Conservation (phyloP, 2,888 invertebrate species). For the Eupithecia subfuscata region DNA sequence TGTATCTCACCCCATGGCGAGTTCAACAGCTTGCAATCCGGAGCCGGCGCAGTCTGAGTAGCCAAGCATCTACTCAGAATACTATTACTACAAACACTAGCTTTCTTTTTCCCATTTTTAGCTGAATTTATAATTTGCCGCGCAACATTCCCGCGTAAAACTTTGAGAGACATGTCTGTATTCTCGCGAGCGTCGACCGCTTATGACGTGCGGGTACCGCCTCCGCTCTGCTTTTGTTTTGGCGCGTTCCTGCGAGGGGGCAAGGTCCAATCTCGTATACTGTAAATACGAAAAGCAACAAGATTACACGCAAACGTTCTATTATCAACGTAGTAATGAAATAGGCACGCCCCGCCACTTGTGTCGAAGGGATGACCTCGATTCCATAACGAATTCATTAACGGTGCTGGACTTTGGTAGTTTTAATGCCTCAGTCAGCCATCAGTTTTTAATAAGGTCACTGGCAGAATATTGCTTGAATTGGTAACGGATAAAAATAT, state of each 20-base stretch:
- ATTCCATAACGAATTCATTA: conserved; percentile 25
- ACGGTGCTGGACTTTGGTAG: conserved; percentile 5
- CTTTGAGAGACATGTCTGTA: conserved; percentile 77
- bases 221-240: conserved; percentile 56
- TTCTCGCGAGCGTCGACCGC: conserved; percentile 63
- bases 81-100: conserved; percentile 35
- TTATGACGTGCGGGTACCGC: conserved; percentile 56
- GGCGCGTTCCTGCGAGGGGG: conserved; percentile 66
- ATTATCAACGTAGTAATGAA: conserved; percentile 52
- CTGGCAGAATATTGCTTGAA: background rate
- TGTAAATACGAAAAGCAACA: conserved; percentile 55
- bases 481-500: background rate
- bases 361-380: conserved; percentile 25
- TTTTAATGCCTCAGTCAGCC: background rate
- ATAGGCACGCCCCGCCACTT: conserved; percentile 40
- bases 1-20: conserved; percentile 81
- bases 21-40: conserved; percentile 64
- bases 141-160: conserved; percentile 75
- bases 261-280: conserved; percentile 72
- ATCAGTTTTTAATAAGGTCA: background rate
- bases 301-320: conserved; percentile 46
- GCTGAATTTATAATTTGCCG: conserved; percentile 66
- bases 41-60: conserved; percentile 65
- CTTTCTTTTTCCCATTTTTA: conserved; percentile 58
- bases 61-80: conserved; percentile 60